Conservation (phyloP, 2,113 vertebrate species). For the Microcebus griseorufus region DNA sequence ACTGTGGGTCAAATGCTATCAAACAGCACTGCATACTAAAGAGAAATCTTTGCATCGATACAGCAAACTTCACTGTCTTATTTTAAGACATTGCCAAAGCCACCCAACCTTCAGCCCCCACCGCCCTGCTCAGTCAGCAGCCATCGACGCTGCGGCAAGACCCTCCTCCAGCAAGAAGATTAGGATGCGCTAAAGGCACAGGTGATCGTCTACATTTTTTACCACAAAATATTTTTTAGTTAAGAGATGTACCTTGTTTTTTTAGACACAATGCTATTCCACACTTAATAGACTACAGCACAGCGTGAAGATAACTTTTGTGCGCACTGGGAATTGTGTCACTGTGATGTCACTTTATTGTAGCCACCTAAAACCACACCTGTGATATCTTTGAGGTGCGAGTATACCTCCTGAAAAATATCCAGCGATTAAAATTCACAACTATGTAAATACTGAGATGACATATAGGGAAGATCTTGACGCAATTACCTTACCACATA, state of each 20-base stretch:
- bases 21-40: neutral
- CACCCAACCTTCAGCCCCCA: neutral
- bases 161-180: neutral
- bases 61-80: neutral
- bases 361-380: neutral
- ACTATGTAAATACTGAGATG: neutral
- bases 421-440: neutral
- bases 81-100: neutral
- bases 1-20: neutral
- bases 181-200: neutral
- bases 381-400: neutral
- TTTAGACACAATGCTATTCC: neutral
- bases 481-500: neutral
- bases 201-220: neutral
- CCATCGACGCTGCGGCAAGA: neutral
- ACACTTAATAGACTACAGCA: neutral
- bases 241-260: neutral
- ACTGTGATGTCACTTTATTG: neutral
- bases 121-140: neutral
- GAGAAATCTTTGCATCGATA: neutral
- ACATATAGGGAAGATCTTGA: neutral
- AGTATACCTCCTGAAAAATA: neutral
- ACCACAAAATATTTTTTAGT: neutral
- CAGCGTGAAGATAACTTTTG: neutral
- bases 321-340: neutral